These are phyloP conservation scores for Sitta carolinensis DNA, from an alignment of 2,797 vertebrate genomes.

Conservation along the genomic window DNA sequence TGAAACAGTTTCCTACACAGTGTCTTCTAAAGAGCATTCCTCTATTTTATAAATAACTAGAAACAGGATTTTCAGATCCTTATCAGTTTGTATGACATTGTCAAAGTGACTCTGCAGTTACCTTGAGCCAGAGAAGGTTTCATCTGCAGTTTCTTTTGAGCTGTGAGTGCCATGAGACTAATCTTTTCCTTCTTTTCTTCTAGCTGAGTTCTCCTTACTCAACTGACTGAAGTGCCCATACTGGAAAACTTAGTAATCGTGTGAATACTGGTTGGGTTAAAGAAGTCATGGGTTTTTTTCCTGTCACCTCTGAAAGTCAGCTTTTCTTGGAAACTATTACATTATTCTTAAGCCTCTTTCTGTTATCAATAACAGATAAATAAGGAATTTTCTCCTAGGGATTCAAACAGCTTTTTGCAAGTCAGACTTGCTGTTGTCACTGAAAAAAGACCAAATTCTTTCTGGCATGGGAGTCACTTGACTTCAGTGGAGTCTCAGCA, in stretches of 20 bases:
- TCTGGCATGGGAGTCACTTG: background rate
- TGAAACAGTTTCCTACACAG: background rate
- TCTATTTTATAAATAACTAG: background rate
- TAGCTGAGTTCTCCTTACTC: slow-evolving; percentile 89
- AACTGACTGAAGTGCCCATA: slow-evolving; percentile 74
- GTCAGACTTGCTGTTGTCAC: background rate
- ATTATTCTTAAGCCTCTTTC: background rate
- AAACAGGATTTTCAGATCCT: background rate
- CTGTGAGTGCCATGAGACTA: background rate
- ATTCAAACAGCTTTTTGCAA: background rate
- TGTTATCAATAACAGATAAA: background rate
- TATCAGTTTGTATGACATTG: background rate
- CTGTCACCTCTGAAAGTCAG: slow-evolving; percentile 2
- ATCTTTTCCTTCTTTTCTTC: slow-evolving; percentile 59
- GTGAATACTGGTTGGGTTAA: background rate
- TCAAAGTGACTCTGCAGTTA: background rate
- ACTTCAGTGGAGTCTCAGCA: background rate
- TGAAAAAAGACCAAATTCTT: background rate
- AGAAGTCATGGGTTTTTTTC: background rate
- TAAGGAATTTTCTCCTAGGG: background rate
- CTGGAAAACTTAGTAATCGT: background rate
- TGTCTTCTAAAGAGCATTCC: background rate
- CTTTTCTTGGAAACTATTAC: slow-evolving; percentile 16
- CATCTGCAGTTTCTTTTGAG: background rate
- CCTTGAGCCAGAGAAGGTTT: background rate